These are phyloP conservation scores for Ceratina japonica DNA, from an alignment of 1,140 invertebrate genomes.

Conservation along the genomic window DNA sequence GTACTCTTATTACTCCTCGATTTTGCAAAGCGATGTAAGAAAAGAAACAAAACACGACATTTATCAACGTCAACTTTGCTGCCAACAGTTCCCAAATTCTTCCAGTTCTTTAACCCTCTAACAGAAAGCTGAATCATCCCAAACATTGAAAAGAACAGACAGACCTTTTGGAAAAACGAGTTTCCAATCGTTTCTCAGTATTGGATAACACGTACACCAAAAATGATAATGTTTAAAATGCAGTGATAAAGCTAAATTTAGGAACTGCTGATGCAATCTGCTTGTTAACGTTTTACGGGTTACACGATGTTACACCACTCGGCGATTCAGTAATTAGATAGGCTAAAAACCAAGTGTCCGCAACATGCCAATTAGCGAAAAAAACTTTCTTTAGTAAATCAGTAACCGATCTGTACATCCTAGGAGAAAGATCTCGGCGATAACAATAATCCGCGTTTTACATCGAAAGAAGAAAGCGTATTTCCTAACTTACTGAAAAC, in stretches of 20 bases:
- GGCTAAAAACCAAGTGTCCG: conserved; percentile 35
- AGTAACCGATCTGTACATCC: conserved; percentile 13
- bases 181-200: background rate
- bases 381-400: conserved; percentile 6
- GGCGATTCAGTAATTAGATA: conserved; percentile 22
- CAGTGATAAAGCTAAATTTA: background rate
- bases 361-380: conserved; percentile 39
- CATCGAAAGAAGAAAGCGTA: background rate
- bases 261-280: conserved; percentile 7
- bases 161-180: background rate
- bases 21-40: conserved; percentile 24
- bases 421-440: conserved; percentile 5
- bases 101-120: too few species aligned
- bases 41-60: background rate
- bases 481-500: background rate
- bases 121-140: too few species aligned
- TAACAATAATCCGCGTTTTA: background rate
- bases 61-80: background rate
- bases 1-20: background rate
- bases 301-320: conserved; percentile 35
- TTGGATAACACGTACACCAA: background rate
- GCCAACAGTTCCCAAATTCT: background rate
- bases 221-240: too few species aligned
- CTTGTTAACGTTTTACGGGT: conserved; percentile 7
- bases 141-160: background rate